Percentiles rank a stretch among this genome's conserved stretches.
phyloP scores from a whole-genome alignment of 2,113 vertebrate species.

The Neodon shergylaensis region DNA sequence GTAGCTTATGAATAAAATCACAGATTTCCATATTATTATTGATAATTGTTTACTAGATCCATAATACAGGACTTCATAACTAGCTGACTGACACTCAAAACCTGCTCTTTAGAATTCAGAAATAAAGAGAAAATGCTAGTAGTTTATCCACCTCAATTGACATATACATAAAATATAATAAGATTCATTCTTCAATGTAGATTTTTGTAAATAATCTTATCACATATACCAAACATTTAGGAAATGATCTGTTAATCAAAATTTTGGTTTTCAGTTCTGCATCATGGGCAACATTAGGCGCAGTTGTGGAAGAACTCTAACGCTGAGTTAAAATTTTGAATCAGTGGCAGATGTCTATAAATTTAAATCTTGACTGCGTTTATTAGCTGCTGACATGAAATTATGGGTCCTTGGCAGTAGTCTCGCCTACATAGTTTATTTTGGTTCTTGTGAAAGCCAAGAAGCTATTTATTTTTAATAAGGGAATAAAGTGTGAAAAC shows the following conservation, averaged over 20 bases:
- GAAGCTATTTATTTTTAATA: constrained; percentile 75
- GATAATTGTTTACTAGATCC: not conserved
- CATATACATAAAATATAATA: not conserved
- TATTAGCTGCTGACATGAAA: constrained; percentile 76
- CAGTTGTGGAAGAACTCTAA: constrained; percentile 32
- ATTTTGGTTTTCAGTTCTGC: constrained; percentile 3
- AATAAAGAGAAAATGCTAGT: not conserved
- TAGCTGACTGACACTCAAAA: not conserved
- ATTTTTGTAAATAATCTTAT: constrained; percentile 53
- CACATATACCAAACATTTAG: not conserved
- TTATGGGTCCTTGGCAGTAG: constrained; percentile 73
- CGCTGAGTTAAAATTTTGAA: constrained; percentile 77
- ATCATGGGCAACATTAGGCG: not conserved
- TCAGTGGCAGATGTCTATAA: constrained; percentile 71
- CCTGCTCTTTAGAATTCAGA: not conserved
- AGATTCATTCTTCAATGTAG: not conserved
- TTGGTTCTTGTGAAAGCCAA: constrained; percentile 70
- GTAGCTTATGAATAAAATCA: not conserved
- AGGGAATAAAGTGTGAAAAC: constrained; percentile 74
- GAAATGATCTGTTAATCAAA: not conserved
- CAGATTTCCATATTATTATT: not conserved
- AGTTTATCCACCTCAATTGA: not conserved
- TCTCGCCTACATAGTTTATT: constrained; percentile 76
- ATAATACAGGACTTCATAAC: not conserved
- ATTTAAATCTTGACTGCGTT: constrained; percentile 79